A percentile compares a stretch with the other conserved stretches of the same genome.
phyloP scores from a whole-genome alignment of 2,797 vertebrate species.

The Hypotaenidia okinawae region DNA sequence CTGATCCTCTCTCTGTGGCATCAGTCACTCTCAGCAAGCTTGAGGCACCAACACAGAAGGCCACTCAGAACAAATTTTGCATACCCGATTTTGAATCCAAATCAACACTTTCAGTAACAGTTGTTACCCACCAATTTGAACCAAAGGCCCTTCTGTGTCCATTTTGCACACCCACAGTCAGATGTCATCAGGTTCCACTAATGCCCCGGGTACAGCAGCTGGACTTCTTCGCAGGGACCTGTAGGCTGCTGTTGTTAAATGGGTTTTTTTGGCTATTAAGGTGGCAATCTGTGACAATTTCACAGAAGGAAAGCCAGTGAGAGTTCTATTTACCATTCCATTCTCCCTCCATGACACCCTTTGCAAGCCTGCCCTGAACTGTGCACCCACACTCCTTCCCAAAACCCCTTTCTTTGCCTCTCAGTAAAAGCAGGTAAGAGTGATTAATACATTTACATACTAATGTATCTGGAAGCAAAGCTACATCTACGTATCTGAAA shows the following conservation, averaged over 20 bases:
- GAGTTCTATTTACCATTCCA: background rate
- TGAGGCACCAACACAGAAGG: conserved; percentile 7
- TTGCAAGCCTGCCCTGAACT: background rate
- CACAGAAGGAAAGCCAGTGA: background rate
- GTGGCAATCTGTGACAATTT: background rate
- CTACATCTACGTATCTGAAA: background rate
- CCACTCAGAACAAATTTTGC: background rate
- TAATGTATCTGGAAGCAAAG: background rate
- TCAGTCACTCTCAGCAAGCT: background rate
- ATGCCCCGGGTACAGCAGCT: background rate
- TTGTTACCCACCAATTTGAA: background rate
- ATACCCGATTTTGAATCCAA: background rate
- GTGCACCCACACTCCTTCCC: background rate
- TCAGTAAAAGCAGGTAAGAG: background rate
- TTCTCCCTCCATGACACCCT: background rate
- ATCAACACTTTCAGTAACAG: background rate
- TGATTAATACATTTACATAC: background rate
- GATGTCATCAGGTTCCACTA: background rate
- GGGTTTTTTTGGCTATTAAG: background rate
- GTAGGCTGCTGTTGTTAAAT: background rate
- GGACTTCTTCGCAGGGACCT: background rate
- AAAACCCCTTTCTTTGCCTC: background rate
- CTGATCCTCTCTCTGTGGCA: conserved; percentile 38
- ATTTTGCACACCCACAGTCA: background rate
- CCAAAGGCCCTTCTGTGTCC: background rate